Evolutionary conservation across 2,888 invertebrate genomes (phyloP), one percentile per base, ranked within the genome.

Genomic region (Thymelicus lineola): DNA sequence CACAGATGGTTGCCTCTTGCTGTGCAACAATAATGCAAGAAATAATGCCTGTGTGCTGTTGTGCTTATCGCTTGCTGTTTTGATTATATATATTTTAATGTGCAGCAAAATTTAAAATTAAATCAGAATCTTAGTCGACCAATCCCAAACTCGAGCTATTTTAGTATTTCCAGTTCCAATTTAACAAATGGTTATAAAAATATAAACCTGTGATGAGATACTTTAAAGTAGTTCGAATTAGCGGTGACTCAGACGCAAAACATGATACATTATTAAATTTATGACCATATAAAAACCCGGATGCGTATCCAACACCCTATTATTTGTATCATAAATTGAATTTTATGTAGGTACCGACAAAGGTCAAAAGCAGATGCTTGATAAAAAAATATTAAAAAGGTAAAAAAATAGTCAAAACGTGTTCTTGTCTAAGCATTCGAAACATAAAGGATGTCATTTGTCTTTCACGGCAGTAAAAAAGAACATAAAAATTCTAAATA

Each of bases 191-290:
- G 12, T 6, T 46, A 35, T 50, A 36, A 14, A 28, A 53, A 63
- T 63, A 7, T 48, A 46, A n/a, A 7, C 28, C 35, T n/a, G 2
- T 38, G 28, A n/a, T 62, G 48, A 62, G n/a, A 48, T 15, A 53
- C 14, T 57, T 28, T 57, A 65, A 65, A 28, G 6, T 65, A 65
- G 57, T 65, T 57, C 65, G 45, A 57, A 57, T 45, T 57, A 69
- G 63, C 65, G 66, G 70, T 73, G 72, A 73, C 72, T 74, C 71
- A 73, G 38, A 66, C 50, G 55, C 61, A 72, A 72, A 75, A 72
- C 64, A 73, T 69, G 53, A 69, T 64, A 12, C 60, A 64, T 64
- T 64, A 50, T 57, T 7, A 35, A 36, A 36, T 36, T 57, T 57
- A 57, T 36, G 57, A 57, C 57, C 57, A 36, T 9, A 57, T 50